A percentile compares a stretch with the other conserved stretches of the same genome.
These are phyloP conservation scores for Mormoops blainvillei DNA, from an alignment of 2,113 vertebrate species.

Conservation along the genomic window DNA sequence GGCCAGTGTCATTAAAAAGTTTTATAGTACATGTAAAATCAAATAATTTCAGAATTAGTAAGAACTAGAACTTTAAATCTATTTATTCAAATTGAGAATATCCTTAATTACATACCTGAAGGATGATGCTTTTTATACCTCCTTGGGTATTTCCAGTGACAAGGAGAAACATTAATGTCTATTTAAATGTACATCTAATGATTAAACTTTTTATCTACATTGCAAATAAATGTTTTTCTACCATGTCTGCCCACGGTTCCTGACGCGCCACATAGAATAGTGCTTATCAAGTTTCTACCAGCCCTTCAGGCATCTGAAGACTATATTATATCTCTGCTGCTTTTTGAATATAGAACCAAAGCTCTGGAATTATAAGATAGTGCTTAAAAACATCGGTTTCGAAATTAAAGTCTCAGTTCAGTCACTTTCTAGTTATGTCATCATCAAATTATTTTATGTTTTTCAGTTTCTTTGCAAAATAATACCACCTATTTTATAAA, in stretches of 20 bases:
- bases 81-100: background rate
- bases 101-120: background rate
- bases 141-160: background rate
- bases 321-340: background rate
- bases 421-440: background rate
- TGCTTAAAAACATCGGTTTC: background rate
- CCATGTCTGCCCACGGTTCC: background rate
- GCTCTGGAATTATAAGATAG: background rate
- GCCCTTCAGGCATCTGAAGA: background rate
- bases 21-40: background rate
- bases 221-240: background rate
- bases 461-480: background rate
- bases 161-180: background rate
- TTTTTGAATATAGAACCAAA: background rate
- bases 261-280: background rate
- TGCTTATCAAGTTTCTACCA: background rate
- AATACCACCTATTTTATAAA: background rate
- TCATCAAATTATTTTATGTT: background rate
- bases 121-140: background rate
- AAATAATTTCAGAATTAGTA: background rate
- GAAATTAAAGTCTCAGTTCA: background rate
- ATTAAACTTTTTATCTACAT: background rate
- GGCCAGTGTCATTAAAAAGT: background rate
- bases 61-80: background rate
- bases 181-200: background rate